Percentiles rank a stretch among this genome's conserved stretches.
These are phyloP conservation scores for Microctonus hyperodae DNA, from an alignment of 2,888 invertebrate genomes.

Conservation along the genomic window DNA sequence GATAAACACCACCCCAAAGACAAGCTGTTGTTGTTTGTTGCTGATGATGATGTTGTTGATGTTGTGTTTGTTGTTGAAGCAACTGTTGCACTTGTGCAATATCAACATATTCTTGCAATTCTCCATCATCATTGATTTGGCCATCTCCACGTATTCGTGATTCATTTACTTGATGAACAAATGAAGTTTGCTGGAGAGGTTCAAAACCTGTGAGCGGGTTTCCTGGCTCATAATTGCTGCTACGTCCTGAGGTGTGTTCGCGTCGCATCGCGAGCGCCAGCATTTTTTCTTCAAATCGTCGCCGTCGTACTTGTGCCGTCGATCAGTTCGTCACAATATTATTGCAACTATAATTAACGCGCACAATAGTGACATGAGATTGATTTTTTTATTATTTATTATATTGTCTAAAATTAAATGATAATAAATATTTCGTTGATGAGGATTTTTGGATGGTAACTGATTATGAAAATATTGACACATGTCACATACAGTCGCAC, in stretches of 20 bases:
- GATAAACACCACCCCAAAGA: conserved; percentile 54
- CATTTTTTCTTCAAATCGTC: conserved; percentile 55
- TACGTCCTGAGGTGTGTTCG: conserved; percentile 61
- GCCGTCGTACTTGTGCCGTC: conserved; percentile 48
- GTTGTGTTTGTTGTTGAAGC: conserved; percentile 68
- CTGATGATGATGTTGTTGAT: conserved; percentile 58
- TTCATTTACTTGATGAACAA: conserved; percentile 48
- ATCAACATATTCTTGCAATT: conserved; percentile 76
- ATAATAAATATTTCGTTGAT: neutral
- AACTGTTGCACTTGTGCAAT: conserved; percentile 83
- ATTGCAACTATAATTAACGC: neutral
- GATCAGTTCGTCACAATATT: conserved; percentile 33
- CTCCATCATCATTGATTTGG: conserved; percentile 57
- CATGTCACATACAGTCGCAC: conserved; percentile 14
- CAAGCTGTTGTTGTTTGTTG: conserved; percentile 47
- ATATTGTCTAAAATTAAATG: conserved; percentile 7
- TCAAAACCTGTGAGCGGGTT: conserved; percentile 60
- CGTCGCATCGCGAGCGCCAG: conserved; percentile 63
- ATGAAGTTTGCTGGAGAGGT: conserved; percentile 58
- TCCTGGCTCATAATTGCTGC: conserved; percentile 58
- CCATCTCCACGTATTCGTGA: conserved; percentile 48
- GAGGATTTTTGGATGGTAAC: neutral
- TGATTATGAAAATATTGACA: conserved; percentile 17
- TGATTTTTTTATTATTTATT: neutral
- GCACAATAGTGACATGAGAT: neutral